Conservation (phyloP, 1,140 invertebrate species). For the Drosophila subpulchrella region DNA sequence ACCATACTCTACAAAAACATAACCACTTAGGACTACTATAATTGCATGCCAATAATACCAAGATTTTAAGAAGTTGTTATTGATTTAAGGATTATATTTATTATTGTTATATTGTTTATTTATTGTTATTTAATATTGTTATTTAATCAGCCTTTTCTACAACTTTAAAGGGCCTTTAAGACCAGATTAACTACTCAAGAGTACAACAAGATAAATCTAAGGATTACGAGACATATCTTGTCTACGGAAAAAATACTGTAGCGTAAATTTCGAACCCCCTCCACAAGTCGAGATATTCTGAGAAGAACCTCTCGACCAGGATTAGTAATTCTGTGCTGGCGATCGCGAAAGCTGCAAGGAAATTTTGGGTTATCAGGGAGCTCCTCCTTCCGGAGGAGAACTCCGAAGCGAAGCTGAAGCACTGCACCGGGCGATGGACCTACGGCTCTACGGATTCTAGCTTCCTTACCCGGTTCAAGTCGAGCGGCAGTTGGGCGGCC, state of each 20-base stretch:
- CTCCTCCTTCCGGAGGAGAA: conserved; percentile 15
- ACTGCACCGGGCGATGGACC: conserved; percentile 57
- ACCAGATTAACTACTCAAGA: neutral
- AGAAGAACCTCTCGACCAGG: conserved; percentile 43
- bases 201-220: too few species aligned
- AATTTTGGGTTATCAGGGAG: conserved; percentile 44
- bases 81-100: neutral
- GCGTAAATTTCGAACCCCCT: neutral
- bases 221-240: neutral
- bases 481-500: conserved; percentile 60
- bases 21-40: neutral
- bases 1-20: conserved; percentile 1
- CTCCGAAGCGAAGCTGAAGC: conserved; percentile 64
- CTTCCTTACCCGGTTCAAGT: conserved; percentile 80
- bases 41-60: conserved; percentile 13
- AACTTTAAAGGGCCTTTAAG: conserved; percentile 1
- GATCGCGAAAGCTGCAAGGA: conserved; percentile 61
- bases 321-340: conserved; percentile 22
- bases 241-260: conserved; percentile 4
- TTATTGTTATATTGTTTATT: too few species aligned
- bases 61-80: neutral
- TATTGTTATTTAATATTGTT: too few species aligned
- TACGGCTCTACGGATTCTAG: conserved; percentile 54
- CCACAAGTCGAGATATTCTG: conserved; percentile 45
- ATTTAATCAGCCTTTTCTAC: too few species aligned